Evolutionary conservation across 1,140 invertebrate genomes (phyloP).

Genomic region (Orussus abietinus): DNA sequence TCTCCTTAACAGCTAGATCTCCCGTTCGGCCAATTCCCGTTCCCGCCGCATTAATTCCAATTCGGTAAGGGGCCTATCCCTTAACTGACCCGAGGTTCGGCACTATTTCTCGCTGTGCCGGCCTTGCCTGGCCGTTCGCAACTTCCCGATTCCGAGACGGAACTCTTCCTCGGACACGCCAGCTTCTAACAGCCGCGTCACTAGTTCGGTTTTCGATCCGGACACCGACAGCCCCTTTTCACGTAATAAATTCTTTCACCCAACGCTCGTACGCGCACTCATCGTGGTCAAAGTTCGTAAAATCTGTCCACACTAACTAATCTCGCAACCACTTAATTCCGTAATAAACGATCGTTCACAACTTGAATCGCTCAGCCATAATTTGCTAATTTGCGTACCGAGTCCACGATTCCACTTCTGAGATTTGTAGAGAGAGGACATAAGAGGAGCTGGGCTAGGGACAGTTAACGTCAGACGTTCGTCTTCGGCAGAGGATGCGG

Average conservation of each 20-base stretch:
- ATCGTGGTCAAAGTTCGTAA: no score
- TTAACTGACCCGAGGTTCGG: conserved; percentile 12
- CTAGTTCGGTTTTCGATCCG: conserved; percentile 14
- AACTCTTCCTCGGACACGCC: neutral
- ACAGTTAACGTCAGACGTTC: no score
- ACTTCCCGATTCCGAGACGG: conserved; percentile 8
- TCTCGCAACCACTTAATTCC: no score
- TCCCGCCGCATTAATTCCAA: conserved; percentile 9
- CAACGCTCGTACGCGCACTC: no score
- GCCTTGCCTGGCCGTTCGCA: conserved; percentile 5
- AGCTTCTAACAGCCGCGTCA: conserved; percentile 1
- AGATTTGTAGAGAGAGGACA: no score
- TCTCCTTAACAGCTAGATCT: conserved; percentile 4
- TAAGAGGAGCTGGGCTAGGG: no score
- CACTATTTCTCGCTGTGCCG: conserved; percentile 1
- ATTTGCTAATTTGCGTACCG: no score
- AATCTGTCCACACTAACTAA: no score
- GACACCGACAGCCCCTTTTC: conserved; percentile 4
- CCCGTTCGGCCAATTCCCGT: neutral
- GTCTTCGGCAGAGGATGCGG: no score
- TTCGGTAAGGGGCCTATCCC: conserved; percentile 4
- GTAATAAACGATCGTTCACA: no score
- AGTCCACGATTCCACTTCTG: no score
- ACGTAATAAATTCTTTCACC: conserved; percentile 5
- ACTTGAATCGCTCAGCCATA: no score